Base-by-base conservation (phyloP, 1,140 invertebrate genomes). In the Asobara japonica region DNA sequence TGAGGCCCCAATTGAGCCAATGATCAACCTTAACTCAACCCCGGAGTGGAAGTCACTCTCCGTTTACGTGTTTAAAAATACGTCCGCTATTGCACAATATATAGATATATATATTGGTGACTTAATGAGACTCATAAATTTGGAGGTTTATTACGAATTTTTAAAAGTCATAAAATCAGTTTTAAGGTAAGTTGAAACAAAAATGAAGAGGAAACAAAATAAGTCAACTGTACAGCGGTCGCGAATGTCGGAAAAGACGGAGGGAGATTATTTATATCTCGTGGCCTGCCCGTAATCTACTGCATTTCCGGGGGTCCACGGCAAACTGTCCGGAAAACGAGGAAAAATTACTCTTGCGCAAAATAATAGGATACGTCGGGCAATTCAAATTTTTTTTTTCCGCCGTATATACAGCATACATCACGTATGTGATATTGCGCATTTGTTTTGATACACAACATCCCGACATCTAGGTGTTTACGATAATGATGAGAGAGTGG, bases 311-410 rank as follows among this genome's bases (percentile, higher is more conserved):
- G 72, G 74, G 74, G 73, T 62, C 65, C 69, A 13, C 29, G 73
- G 64, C 76, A 83, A 85, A 84, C 83, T 84, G 83, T 79, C 80
- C 82, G 82, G 82, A 84, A 84, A 84, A 84, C 80, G 79, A 85
- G 83, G 80, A 84, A 83, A 84, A 84, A 86, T 84, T 80, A 82
- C 79, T 80, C 51, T 77, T 51, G 73, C 73, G 65, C 71, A 83
- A 83, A 80, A 84, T 83, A 81, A 83, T 79, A 77, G 76, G 74
- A 70, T 56, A 68, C 56, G 77, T 56, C 56, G 69, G 70, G 60
- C 65, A 45, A 60, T 72, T 72, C 41, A 60, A 29, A 30, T 31
- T 65, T 65, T 72, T 48, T 62, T 60, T 31, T 67, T 66, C 48
- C 25, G 25, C 48, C 60, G 27, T 16, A n/a, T 25, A 51, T 33